Base-by-base conservation (phyloP, 1,140 invertebrate species). In the Drosophila jambulina region DNA sequence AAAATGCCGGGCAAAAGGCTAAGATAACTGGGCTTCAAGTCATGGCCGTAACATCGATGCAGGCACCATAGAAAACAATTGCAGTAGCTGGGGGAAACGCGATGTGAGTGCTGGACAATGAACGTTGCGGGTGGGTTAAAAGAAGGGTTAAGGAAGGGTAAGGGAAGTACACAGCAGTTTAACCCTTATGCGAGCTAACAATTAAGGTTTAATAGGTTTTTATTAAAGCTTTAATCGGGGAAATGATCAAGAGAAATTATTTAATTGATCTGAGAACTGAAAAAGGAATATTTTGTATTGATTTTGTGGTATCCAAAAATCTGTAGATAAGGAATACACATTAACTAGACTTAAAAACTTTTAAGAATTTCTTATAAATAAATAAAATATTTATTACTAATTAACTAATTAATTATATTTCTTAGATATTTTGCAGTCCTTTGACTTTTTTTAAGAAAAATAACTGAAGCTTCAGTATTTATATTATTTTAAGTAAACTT, bases 1-100 rank as follows among this genome's bases (percentile, higher is more conserved):
- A 38, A 19, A 29, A 27, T 40, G 43, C 32, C 13, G 53, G 58
- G 38, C 63, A 69, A 63, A 48, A 23, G 32, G 61, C 62, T 74
- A 48, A 81, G 84, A 87, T 87, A 87, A 61, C 80, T 63, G 58
- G 43, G 36, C 51, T 56, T 56, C 65, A 78, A 75, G 80, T 87
- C 83, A 79, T 71, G 80, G 71, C 57, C 80, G 59, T 88, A 81
- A 75, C 85, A 81, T 84, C 78, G 80, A 80, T 80, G 76, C 57
- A 61, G 58, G 46, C 56, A 23, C 43, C 60, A 83, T 80, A 74
- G 85, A 84, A 84, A 88, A 87, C 83, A 87, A 87, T 88, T 88
- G 84, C 72, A 74, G 78, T 78, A 60, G 53, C 67, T 36, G 46
- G 59, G 48, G 53, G 54, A 63, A 62, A 61, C 67, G 49, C 56